These are phyloP conservation scores for Apeltes quadracus DNA, from an alignment of 2,113 vertebrate species.

Conservation along the genomic window DNA sequence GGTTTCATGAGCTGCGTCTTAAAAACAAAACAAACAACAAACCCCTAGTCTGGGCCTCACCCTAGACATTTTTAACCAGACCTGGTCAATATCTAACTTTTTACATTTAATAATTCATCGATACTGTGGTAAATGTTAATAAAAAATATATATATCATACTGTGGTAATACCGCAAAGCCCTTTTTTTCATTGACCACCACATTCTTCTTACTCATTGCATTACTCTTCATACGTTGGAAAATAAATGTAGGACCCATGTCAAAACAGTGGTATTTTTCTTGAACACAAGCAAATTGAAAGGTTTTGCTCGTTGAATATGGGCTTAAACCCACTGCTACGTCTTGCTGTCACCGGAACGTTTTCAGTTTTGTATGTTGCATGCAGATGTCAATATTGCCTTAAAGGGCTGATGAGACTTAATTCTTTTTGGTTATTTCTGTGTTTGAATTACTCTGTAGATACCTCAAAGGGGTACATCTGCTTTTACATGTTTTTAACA, in stretches of 20 bases:
- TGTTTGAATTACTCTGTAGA: constrained; percentile 26
- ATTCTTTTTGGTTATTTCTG: constrained; percentile 12
- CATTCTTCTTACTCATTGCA: background rate
- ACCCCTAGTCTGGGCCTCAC: background rate
- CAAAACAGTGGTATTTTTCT: constrained; percentile 70
- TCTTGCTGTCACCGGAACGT: constrained; percentile 63
- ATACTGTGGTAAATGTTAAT: background rate
- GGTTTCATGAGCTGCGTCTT: background rate
- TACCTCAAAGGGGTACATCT: background rate
- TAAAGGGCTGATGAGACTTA: constrained; percentile 44
- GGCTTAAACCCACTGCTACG: constrained; percentile 55
- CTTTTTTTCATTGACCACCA: background rate
- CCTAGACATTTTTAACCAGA: no score
- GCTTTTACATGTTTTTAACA: background rate
- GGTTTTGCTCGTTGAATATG: constrained; percentile 55
- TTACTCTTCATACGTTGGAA: constrained; percentile 4
- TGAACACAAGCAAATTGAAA: constrained; percentile 43
- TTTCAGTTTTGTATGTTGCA: constrained; percentile 69
- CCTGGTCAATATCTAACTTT: no score
- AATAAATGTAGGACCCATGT: constrained; percentile 40
- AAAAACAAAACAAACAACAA: background rate
- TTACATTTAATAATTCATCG: background rate
- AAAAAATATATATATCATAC: background rate
- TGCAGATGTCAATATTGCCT: constrained; percentile 71
- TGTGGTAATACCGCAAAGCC: background rate